Evolutionary conservation across 2,113 vertebrate species (phyloP).

Genomic region (Mus pahari): DNA sequence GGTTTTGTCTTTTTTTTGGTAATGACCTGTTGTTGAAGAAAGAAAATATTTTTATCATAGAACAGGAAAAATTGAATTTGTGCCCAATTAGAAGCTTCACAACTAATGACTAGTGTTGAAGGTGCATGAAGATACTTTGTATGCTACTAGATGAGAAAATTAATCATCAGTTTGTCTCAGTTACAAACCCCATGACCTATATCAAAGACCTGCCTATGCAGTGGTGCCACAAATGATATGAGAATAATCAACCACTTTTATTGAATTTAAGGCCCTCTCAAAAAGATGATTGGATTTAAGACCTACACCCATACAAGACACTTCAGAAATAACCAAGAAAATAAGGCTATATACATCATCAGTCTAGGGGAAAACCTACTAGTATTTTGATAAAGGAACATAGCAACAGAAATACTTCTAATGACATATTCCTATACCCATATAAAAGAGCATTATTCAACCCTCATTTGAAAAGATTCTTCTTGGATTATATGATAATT

Average conservation of each 20-base stretch:
- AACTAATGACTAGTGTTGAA: background rate
- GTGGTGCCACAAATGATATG: background rate
- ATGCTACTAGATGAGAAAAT: background rate
- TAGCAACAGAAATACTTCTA: background rate
- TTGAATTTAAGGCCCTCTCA: background rate
- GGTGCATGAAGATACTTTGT: background rate
- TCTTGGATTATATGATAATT: background rate
- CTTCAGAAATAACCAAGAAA: background rate
- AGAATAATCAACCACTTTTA: background rate
- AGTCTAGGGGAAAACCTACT: background rate
- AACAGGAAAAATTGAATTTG: background rate
- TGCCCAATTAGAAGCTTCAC: background rate
- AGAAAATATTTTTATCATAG: background rate
- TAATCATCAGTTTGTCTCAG: background rate
- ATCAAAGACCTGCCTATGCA: background rate
- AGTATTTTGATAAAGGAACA: background rate
- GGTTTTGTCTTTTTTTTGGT: background rate
- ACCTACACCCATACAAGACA: background rate
- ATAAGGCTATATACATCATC: background rate
- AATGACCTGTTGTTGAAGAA: background rate
- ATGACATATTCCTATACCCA: background rate
- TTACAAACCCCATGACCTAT: background rate
- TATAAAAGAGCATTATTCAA: background rate
- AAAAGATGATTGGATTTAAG: background rate
- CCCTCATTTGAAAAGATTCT: background rate